phyloP scores from a whole-genome alignment of 53 echinoderm and acorn worm species.

The Holothuria leucospilota region DNA sequence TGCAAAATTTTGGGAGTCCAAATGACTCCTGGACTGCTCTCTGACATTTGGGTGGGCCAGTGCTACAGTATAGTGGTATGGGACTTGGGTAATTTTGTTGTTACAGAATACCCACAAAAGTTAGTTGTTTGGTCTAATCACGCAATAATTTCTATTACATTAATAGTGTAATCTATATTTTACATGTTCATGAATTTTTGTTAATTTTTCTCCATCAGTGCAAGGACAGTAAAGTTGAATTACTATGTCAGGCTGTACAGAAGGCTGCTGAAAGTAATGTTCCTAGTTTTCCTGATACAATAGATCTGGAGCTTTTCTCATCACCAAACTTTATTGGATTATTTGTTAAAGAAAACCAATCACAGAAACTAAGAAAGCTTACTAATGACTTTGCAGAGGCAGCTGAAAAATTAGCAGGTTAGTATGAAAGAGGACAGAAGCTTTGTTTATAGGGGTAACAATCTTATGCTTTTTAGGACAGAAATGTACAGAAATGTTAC shows the following conservation, averaged over 20 bases:
- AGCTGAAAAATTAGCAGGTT: slow-evolving; percentile 77
- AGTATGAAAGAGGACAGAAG: neutral
- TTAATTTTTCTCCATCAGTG: slow-evolving; percentile 50
- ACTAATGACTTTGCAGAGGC: slow-evolving; percentile 80
- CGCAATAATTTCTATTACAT: no score
- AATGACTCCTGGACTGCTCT: no score
- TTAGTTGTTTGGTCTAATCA: neutral
- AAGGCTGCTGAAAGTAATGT: slow-evolving; percentile 68
- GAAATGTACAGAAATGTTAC: no score
- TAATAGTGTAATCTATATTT: no score
- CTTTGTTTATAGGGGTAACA: no score
- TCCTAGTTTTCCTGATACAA: slow-evolving; percentile 73
- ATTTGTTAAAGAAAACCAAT: slow-evolving; percentile 85
- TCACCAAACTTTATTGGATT: slow-evolving; percentile 93
- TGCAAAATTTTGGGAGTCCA: no score
- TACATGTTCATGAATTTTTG: no score
- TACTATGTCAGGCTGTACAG: slow-evolving; percentile 80
- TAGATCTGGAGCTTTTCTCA: slow-evolving; percentile 83
- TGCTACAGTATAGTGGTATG: neutral
- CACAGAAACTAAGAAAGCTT: slow-evolving; percentile 83
- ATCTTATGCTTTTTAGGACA: no score
- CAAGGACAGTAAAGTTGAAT: slow-evolving; percentile 82
- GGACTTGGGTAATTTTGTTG: neutral
- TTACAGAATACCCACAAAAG: neutral
- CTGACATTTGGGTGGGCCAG: neutral